Base-by-base conservation (phyloP, 2,113 vertebrate genomes). In the Platanista minor region DNA sequence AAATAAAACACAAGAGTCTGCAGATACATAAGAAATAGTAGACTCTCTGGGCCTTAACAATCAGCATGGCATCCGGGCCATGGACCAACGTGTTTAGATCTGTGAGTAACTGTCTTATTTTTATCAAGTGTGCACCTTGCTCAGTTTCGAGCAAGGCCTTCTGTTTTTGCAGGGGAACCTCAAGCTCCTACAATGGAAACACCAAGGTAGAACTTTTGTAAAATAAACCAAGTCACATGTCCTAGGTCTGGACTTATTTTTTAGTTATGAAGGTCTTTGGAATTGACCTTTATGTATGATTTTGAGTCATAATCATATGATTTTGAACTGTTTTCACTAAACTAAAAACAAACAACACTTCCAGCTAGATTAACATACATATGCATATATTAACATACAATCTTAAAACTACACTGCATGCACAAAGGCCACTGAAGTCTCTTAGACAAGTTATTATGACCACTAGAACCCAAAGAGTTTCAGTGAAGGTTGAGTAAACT, bases 1-100 rank as follows among this genome's bases (percentile, higher is more conserved):
- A 87, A 95, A 64, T 75, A 94, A 96, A 41, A 91, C 41, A 69
- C 52, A 93, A 85, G 41, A 54, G 29, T 54, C 62, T 36, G 95
- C 49, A 89, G 43, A 92, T 67, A 10, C 33, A n/a, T 29, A 83
- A 61, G 67, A 66, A 75, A 18, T 8, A 83, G 43, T 1, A 54
- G 25, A 52, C 36, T 61, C n/a, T 72, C 29, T 66, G 33, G 20
- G 23, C 25, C 39, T 59, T 88, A 71, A 86, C 12, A 59, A 52
- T 57, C 41, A 78, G 8, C 25, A 14, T 21, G 11, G 4, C 72
- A 41, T 31, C 27, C 61, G 12, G 39, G 8, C 15, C 27, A 25
- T 46, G 3, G 2, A 86, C 29, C 10, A 14, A 59, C 2, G 8
- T 52, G 20, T 67, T 93, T 52, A 36, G n/a, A 49, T 81, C 64